phyloP scores from a whole-genome alignment of 2,888 invertebrate species.

The Crocallis elinguaria region DNA sequence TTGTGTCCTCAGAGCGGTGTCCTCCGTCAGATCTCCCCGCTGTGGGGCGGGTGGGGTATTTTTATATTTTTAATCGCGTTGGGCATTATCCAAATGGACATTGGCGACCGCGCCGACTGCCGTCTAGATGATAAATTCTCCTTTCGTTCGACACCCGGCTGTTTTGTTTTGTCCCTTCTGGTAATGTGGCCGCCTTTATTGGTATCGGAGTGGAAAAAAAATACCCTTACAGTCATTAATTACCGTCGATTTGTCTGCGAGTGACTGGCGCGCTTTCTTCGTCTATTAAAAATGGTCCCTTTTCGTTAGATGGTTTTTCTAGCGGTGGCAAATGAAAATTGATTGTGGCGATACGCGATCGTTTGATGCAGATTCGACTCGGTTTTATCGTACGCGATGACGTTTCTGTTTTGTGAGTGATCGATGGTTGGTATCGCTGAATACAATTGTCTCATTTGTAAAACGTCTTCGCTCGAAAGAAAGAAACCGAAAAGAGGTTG shows the following conservation, averaged over 20 bases:
- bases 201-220: conserved; percentile 72
- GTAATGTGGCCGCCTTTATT: conserved; percentile 73
- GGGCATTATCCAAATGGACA: conserved; percentile 85
- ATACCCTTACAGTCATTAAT: conserved; percentile 78
- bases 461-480: conserved; percentile 28
- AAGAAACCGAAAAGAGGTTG: too few relatives aligned
- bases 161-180: conserved; percentile 75
- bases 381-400: conserved; percentile 63
- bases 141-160: conserved; percentile 82
- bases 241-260: conserved; percentile 79
- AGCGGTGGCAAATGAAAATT: conserved; percentile 59
- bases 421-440: conserved; percentile 58
- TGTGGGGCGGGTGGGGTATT: conserved; percentile 74
- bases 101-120: conserved; percentile 79
- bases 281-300: conserved; percentile 78
- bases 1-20: conserved; percentile 84
- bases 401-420: conserved; percentile 58
- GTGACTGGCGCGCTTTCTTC: conserved; percentile 76
- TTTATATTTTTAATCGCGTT: conserved; percentile 85
- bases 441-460: conserved; percentile 46
- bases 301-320: conserved; percentile 48
- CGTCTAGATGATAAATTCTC: conserved; percentile 84
- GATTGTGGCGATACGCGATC: conserved; percentile 76
- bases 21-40: conserved; percentile 77
- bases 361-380: conserved; percentile 74